Percentiles rank a stretch among this genome's conserved stretches.
Evolutionary conservation across 2,888 invertebrate genomes (phyloP).

Genomic region (Polydesmus complanatus): DNA sequence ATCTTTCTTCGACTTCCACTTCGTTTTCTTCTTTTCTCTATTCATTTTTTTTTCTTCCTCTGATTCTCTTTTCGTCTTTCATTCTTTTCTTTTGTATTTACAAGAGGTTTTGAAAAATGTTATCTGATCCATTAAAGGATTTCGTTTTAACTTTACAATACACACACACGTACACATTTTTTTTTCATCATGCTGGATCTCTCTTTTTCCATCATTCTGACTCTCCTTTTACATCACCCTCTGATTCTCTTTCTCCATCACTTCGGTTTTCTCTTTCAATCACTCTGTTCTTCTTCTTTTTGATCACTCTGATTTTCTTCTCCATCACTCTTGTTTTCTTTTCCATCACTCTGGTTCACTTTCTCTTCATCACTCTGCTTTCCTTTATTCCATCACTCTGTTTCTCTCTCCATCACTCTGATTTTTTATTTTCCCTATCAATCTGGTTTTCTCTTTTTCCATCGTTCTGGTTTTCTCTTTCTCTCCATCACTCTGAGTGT

Average conservation of each 20-base stretch:
- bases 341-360: slow-evolving; percentile 39
- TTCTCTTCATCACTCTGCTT: slow-evolving; percentile 15
- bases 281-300: neutral
- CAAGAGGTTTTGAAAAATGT: neutral
- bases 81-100: neutral
- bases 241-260: slow-evolving; percentile 4
- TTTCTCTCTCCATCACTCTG: slow-evolving; percentile 15
- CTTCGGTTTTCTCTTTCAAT: neutral
- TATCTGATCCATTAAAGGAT: neutral
- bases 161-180: neutral
- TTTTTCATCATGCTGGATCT: slow-evolving; percentile 14
- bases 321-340: slow-evolving; percentile 31
- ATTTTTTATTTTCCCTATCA: neutral
- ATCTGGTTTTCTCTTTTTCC: neutral
- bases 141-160: neutral
- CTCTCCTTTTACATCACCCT: slow-evolving; percentile 1
- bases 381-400: slow-evolving; percentile 19
- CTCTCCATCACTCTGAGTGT: neutral
- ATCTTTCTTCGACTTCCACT: neutral
- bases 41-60: neutral
- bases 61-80: neutral
- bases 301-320: neutral
- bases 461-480: neutral
- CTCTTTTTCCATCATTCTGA: slow-evolving; percentile 5
- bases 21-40: neutral